phyloP scores from a whole-genome alignment of 35 echinoderm and acorn worm species.

The Lytechinus variegatus region DNA sequence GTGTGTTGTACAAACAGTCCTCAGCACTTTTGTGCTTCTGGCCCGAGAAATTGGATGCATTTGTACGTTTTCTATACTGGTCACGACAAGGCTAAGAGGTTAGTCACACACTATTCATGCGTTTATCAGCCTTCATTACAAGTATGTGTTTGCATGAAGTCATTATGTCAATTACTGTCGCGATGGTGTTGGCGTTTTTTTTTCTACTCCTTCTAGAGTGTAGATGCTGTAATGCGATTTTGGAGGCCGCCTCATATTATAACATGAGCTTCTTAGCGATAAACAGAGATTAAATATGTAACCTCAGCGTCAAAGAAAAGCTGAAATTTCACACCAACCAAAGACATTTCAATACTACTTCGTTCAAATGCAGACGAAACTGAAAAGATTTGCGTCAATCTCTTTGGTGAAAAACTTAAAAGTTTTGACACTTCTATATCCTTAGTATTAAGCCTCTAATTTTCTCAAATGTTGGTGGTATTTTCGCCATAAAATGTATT shows the following conservation, averaged over 20 bases:
- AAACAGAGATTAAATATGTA: neutral
- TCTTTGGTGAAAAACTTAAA: neutral
- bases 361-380: neutral
- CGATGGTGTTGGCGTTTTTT: neutral
- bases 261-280: neutral
- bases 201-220: neutral
- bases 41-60: neutral
- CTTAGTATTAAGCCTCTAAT: neutral
- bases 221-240: neutral
- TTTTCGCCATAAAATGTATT: neutral
- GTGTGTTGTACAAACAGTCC: constrained; percentile 1
- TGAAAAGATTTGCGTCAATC: neutral
- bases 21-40: neutral
- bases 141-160: neutral
- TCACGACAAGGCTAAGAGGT: neutral
- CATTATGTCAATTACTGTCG: neutral
- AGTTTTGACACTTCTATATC: neutral
- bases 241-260: neutral
- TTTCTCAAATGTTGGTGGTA: neutral
- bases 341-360: neutral
- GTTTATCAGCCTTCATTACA: neutral
- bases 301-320: neutral
- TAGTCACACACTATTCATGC: neutral
- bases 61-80: neutral
- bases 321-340: neutral